A percentile compares a stretch with the other conserved stretches of the same genome.
Evolutionary conservation across 1,140 invertebrate species (phyloP).

Genomic region (Procambarus virginalis): DNA sequence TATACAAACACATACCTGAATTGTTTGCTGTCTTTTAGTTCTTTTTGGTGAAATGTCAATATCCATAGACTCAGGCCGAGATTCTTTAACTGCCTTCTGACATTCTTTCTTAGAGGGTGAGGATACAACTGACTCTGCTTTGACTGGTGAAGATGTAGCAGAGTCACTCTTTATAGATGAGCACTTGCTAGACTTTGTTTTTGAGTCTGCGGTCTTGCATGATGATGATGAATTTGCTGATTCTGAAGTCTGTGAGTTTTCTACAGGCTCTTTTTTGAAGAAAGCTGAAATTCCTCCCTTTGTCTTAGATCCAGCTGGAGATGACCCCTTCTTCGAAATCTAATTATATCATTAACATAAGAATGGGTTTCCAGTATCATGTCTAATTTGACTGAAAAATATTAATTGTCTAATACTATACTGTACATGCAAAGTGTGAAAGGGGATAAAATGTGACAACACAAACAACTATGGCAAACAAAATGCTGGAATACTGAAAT

Average conservation of each 20-base stretch:
- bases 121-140: background rate
- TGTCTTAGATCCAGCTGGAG: background rate
- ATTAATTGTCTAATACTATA: no score
- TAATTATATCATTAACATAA: no score
- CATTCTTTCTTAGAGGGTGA: constrained; percentile 12
- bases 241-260: constrained; percentile 11
- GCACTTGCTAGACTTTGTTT: background rate
- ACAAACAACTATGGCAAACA: no score
- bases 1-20: background rate
- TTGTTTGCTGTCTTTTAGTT: background rate
- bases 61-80: background rate
- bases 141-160: background rate
- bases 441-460: no score
- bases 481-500: no score
- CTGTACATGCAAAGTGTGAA: no score
- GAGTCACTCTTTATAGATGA: background rate
- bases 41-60: background rate
- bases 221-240: background rate
- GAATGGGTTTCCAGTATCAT: no score
- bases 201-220: background rate
- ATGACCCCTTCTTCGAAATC: background rate
- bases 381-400: no score
- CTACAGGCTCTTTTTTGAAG: constrained; percentile 17
- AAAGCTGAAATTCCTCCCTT: constrained; percentile 17
- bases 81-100: constrained; percentile 15